Conservation (phyloP, 2,888 invertebrate species). For the Drosophila formosana region DNA sequence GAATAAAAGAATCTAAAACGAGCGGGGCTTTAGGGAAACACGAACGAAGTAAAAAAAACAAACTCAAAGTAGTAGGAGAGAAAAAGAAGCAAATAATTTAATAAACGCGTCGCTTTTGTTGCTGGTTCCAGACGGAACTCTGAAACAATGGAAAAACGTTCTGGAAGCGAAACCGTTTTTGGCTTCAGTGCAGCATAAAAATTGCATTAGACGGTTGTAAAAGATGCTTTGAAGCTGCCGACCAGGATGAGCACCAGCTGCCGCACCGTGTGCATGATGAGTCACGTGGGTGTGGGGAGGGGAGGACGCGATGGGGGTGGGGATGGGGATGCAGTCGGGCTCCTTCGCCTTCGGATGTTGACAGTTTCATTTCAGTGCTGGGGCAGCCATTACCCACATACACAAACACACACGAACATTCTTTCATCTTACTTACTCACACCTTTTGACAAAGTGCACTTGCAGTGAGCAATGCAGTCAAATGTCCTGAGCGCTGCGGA, state of each 20-base stretch:
- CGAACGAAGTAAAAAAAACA: neutral
- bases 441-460: slow-evolving; percentile 35
- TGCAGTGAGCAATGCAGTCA: slow-evolving; percentile 54
- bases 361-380: slow-evolving; percentile 68
- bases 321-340: slow-evolving; percentile 12
- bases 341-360: slow-evolving; percentile 46
- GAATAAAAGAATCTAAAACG: slow-evolving; percentile 27
- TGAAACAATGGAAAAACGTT: slow-evolving; percentile 54
- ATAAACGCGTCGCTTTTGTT: slow-evolving; percentile 67
- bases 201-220: slow-evolving; percentile 73
- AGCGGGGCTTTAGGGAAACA: neutral
- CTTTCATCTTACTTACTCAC: slow-evolving; percentile 22
- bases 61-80: neutral
- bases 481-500: slow-evolving; percentile 8
- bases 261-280: neutral
- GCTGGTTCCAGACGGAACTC: slow-evolving; percentile 23
- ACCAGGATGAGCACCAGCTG: slow-evolving; percentile 28
- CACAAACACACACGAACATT: slow-evolving; percentile 24
- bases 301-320: too few relatives aligned
- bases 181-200: slow-evolving; percentile 74
- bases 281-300: neutral
- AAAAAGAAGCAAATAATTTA: slow-evolving; percentile 56
- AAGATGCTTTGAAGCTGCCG: slow-evolving; percentile 50
- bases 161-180: slow-evolving; percentile 62
- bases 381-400: slow-evolving; percentile 67